phyloP scores from a whole-genome alignment of 2,888 invertebrate genomes.

The Pyrrhia umbra region DNA sequence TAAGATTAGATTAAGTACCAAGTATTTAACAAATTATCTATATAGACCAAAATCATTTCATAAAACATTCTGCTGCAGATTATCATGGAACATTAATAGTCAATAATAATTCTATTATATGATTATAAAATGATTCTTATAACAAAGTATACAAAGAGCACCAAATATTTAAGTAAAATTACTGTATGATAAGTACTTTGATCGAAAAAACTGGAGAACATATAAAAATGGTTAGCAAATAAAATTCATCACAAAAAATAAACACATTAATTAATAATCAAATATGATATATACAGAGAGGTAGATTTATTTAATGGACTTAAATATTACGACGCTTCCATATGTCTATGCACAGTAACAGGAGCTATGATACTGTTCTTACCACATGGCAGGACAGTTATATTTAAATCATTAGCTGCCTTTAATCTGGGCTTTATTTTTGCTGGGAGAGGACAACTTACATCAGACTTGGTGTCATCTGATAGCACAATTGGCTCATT shows the following conservation, averaged over 20 bases:
- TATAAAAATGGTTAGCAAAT: slow-evolving; percentile 57
- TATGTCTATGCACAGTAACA: slow-evolving; percentile 96
- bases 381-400: slow-evolving; percentile 89
- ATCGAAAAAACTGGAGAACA: slow-evolving; percentile 41
- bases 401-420: slow-evolving; percentile 80
- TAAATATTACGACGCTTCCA: slow-evolving; percentile 93
- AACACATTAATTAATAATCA: slow-evolving; percentile 46
- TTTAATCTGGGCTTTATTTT: slow-evolving; percentile 84
- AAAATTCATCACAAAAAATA: slow-evolving; percentile 57
- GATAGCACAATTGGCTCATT: slow-evolving; percentile 91
- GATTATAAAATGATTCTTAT: slow-evolving; percentile 46
- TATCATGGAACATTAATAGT: slow-evolving; percentile 53
- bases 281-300: slow-evolving; percentile 69
- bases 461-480: slow-evolving; percentile 88
- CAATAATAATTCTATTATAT: slow-evolving; percentile 34
- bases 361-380: slow-evolving; percentile 93
- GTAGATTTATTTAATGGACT: slow-evolving; percentile 72
- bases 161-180: slow-evolving; percentile 59
- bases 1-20: slow-evolving; percentile 62
- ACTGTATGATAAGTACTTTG: slow-evolving; percentile 52
- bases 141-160: slow-evolving; percentile 62
- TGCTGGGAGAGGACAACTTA: slow-evolving; percentile 90
- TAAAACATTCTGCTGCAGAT: slow-evolving; percentile 30
- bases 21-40: slow-evolving; percentile 55
- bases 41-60: slow-evolving; percentile 44